Conservation (phyloP, 2,797 vertebrate genomes). For the Girardinus metallicus region DNA sequence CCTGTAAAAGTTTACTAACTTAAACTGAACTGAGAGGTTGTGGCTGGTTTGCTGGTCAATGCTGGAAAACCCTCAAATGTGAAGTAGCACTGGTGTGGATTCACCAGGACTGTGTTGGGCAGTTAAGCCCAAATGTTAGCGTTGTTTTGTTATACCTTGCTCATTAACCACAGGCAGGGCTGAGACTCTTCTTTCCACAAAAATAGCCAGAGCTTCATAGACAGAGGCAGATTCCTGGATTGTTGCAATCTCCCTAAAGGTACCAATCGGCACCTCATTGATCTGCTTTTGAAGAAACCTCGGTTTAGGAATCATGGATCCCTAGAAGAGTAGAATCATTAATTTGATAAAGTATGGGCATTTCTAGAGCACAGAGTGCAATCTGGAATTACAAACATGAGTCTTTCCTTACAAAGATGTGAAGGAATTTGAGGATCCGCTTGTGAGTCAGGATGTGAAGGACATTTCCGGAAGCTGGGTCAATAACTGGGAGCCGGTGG, state of each 20-base stretch:
- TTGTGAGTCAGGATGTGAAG: constrained; percentile 99
- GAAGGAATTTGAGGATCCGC: constrained; percentile 98
- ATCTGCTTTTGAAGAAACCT: constrained; percentile 89
- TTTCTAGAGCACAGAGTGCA: background rate
- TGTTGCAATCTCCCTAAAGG: constrained; percentile 88
- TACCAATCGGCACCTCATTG: constrained; percentile 88
- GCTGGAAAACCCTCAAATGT: background rate
- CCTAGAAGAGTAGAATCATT: constrained; percentile 68
- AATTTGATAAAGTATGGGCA: background rate
- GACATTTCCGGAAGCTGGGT: constrained; percentile 95
- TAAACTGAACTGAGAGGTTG: background rate
- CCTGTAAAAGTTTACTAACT: background rate
- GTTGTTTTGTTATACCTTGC: constrained; percentile 75
- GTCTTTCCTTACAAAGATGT: constrained; percentile 90
- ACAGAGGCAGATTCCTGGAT: constrained; percentile 87
- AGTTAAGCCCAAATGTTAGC: background rate
- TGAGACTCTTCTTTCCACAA: constrained; percentile 93
- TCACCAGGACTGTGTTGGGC: background rate
- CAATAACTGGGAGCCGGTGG: constrained; percentile 96
- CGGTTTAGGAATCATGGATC: constrained; percentile 88
- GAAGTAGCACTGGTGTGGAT: background rate
- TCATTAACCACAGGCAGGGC: constrained; percentile 91
- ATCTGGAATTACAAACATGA: background rate
- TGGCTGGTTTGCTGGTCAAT: background rate
- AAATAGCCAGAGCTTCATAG: constrained; percentile 87